Evolutionary conservation across 2,888 invertebrate species (phyloP).

Genomic region (Serrognathus titanus): DNA sequence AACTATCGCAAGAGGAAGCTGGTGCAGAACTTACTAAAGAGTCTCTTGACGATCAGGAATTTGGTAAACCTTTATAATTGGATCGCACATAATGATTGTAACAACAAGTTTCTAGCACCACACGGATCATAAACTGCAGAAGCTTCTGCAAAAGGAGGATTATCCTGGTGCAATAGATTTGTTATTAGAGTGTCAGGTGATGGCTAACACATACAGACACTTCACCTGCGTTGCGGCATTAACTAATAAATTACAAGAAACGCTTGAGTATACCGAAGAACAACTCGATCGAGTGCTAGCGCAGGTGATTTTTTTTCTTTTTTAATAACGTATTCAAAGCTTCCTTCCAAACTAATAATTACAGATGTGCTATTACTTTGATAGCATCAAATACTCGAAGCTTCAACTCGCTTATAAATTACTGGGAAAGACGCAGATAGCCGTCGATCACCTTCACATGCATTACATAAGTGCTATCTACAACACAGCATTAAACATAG

Average conservation of each 20-base stretch:
- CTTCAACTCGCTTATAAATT: constrained; percentile 84
- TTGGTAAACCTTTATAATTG: constrained; percentile 53
- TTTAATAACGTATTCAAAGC: not conserved
- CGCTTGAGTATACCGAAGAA: constrained; percentile 85
- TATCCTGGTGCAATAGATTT: constrained; percentile 89
- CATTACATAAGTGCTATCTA: constrained; percentile 92
- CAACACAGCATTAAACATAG: constrained; percentile 63
- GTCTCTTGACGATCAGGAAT: constrained; percentile 75
- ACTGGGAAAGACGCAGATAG: constrained; percentile 86
- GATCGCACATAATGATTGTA: not conserved
- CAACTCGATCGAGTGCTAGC: constrained; percentile 84
- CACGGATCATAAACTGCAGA: constrained; percentile 80
- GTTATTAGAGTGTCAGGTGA: constrained; percentile 81
- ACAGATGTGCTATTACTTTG: constrained; percentile 67
- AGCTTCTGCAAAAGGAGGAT: constrained; percentile 77
- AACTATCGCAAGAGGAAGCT: constrained; percentile 87
- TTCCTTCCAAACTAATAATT: constrained; percentile 20
- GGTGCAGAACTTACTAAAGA: constrained; percentile 74
- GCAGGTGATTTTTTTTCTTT: constrained; percentile 51
- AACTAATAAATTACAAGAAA: constrained; percentile 83
- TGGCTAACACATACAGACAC: constrained; percentile 79
- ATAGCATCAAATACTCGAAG: constrained; percentile 74
- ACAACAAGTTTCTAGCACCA: constrained; percentile 61
- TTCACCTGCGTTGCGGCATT: constrained; percentile 90
- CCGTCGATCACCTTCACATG: constrained; percentile 87